phyloP scores from a whole-genome alignment of 2,113 vertebrate species.

The Himantopus leucocephalus region DNA sequence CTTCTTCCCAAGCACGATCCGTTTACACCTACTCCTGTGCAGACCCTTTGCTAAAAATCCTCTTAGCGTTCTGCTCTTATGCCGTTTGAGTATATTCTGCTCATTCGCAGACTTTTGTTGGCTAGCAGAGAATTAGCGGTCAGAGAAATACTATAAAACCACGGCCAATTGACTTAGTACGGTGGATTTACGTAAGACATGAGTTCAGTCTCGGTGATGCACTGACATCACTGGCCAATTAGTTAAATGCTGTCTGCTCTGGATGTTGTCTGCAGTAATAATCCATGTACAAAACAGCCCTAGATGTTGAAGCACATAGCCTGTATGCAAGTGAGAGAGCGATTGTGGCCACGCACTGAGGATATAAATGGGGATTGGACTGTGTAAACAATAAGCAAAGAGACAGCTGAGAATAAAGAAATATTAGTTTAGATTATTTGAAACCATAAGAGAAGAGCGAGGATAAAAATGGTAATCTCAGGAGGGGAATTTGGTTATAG shows the following conservation, averaged over 20 bases:
- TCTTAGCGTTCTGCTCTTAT: not conserved
- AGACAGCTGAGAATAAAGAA: not conserved
- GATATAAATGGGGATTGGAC: not conserved
- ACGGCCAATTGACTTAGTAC: not conserved
- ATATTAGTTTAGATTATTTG: slow-evolving; percentile 20
- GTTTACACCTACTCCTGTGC: not conserved
- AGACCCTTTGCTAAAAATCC: not conserved
- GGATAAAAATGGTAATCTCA: slow-evolving; percentile 24
- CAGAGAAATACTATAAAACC: not conserved
- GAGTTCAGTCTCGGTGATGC: not conserved
- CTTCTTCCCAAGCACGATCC: not conserved
- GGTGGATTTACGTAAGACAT: not conserved
- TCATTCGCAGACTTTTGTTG: not conserved
- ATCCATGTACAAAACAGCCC: not conserved
- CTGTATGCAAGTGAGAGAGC: not conserved
- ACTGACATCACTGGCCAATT: not conserved
- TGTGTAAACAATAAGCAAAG: not conserved
- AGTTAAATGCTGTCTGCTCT: not conserved
- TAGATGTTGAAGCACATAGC: not conserved
- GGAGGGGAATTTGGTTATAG: not conserved
- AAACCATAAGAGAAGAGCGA: not conserved
- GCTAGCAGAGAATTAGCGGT: not conserved
- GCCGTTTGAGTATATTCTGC: not conserved
- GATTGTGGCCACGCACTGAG: not conserved
- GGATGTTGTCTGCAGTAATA: not conserved